Conservation (phyloP, 2,113 vertebrate species). For the Oenanthe oenanthe region DNA sequence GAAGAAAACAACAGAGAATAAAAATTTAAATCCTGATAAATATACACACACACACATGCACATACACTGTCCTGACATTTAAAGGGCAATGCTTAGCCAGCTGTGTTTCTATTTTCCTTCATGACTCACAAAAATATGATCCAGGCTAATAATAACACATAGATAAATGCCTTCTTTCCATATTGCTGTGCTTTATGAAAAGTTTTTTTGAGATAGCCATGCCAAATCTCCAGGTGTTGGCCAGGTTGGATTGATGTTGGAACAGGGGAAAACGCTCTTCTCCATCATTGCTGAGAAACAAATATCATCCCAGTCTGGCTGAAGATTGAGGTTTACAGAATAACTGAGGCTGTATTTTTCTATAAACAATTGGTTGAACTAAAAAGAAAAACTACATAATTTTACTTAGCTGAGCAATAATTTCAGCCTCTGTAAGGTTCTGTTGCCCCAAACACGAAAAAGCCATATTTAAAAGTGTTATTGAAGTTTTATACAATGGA, state of each 20-base stretch:
- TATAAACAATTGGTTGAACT: not conserved
- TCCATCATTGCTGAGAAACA: not conserved
- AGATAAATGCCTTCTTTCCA: not conserved
- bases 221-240: not conserved
- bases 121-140: not conserved
- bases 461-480: not conserved
- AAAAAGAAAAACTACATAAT: not conserved
- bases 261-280: not conserved
- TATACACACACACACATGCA: not conserved
- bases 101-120: constrained; percentile 24
- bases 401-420: not conserved
- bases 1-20: not conserved
- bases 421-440: not conserved
- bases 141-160: not conserved
- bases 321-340: not conserved
- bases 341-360: not conserved
- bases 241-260: not conserved
- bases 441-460: not conserved
- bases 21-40: constrained; percentile 35
- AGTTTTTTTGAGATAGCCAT: not conserved
- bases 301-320: not conserved
- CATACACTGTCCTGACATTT: constrained; percentile 26
- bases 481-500: not conserved
- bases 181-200: not conserved
- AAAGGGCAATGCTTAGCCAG: constrained; percentile 41